phyloP scores from a whole-genome alignment of 2,888 invertebrate genomes.

The Limnephilus lunatus region DNA sequence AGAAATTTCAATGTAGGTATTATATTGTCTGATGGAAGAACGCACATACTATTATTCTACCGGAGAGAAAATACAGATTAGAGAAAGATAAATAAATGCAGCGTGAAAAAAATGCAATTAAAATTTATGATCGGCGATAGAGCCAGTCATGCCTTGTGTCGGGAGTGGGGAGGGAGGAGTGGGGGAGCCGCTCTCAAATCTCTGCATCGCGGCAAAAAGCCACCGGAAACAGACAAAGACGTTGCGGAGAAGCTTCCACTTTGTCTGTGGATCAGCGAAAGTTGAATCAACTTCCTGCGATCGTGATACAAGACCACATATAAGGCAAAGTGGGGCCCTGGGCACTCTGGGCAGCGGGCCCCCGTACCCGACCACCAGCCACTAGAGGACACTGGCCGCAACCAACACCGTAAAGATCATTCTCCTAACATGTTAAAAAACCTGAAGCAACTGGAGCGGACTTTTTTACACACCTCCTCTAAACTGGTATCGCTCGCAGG shows the following conservation, averaged over 20 bases:
- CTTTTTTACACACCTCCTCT: constrained; percentile 2
- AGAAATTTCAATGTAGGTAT: neutral
- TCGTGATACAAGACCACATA: constrained; percentile 28
- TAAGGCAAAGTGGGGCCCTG: constrained; percentile 27
- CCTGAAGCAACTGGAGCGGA: neutral
- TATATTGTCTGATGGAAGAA: neutral
- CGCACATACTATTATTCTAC: neutral
- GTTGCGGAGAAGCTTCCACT: constrained; percentile 29
- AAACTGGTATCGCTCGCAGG: constrained; percentile 37
- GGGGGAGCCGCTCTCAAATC: constrained; percentile 25
- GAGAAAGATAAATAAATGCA: constrained; percentile 1
- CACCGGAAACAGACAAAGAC: constrained; percentile 34
- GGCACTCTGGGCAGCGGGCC: neutral
- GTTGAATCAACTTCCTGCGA: constrained; percentile 42
- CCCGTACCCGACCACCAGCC: neutral
- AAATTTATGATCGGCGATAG: neutral
- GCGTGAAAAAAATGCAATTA: constrained; percentile 1
- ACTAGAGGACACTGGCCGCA: neutral
- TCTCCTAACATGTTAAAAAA: neutral
- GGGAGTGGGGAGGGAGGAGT: neutral
- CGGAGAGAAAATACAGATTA: neutral
- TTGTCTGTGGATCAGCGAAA: constrained; percentile 38
- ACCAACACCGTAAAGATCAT: neutral
- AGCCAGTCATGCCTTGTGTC: neutral
- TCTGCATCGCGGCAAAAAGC: neutral